A percentile compares a stretch with the other conserved stretches of the same genome.
These are phyloP conservation scores for Coreoperca whiteheadi DNA, from an alignment of 2,113 vertebrate species.

Conservation along the genomic window DNA sequence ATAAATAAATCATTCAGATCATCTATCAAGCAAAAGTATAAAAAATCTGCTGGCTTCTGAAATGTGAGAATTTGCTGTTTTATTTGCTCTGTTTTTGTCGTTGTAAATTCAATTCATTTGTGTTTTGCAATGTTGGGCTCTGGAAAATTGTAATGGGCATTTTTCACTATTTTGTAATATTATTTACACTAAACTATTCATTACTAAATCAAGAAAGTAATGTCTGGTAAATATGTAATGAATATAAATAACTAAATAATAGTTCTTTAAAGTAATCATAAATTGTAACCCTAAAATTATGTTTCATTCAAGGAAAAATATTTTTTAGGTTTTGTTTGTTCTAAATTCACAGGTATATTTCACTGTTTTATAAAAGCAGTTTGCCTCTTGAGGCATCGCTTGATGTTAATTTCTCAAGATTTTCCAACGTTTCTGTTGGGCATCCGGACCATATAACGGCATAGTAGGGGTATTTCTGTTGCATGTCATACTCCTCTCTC, in stretches of 20 bases:
- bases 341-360: background rate
- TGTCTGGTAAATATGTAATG: background rate
- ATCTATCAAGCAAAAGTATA: background rate
- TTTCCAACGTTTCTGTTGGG: background rate
- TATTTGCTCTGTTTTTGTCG: too few relatives aligned
- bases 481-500: background rate
- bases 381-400: background rate
- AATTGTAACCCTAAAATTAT: background rate
- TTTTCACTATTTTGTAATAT: background rate
- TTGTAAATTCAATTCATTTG: background rate
- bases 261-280: background rate
- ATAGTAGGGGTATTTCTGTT: background rate
- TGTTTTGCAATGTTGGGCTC: background rate
- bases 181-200: background rate
- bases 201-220: background rate
- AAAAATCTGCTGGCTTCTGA: background rate
- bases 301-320: background rate
- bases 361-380: background rate
- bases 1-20: background rate
- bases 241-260: background rate
- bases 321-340: background rate
- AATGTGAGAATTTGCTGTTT: background rate
- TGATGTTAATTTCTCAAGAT: background rate
- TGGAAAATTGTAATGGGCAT: background rate
- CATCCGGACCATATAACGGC: background rate